A percentile compares a stretch with the other conserved stretches of the same genome.
Evolutionary conservation across 2,888 invertebrate genomes (phyloP).

Genomic region (Chromoteleia sp.): DNA sequence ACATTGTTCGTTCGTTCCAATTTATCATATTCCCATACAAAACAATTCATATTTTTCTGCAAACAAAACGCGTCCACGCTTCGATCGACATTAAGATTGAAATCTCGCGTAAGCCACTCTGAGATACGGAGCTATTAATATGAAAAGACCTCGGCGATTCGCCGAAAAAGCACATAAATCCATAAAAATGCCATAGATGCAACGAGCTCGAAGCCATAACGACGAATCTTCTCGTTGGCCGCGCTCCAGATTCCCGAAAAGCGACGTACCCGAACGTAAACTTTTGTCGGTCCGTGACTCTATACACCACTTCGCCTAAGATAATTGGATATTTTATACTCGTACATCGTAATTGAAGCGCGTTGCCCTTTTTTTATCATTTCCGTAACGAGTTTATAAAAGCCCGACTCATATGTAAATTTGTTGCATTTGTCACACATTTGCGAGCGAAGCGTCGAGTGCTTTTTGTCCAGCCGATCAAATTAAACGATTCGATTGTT

Average conservation of each 20-base stretch:
- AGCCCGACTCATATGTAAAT: constrained; percentile 15
- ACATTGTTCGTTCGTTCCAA: constrained; percentile 10
- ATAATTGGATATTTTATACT: constrained; percentile 69
- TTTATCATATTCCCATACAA: constrained; percentile 25
- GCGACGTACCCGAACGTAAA: constrained; percentile 38
- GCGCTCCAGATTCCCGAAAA: constrained; percentile 59
- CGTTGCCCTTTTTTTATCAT: neutral
- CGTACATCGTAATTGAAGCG: constrained; percentile 44
- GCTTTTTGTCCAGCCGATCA: constrained; percentile 20
- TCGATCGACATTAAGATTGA: constrained; percentile 60
- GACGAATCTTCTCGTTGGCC: constrained; percentile 64
- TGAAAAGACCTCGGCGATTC: constrained; percentile 62
- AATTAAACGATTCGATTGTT: constrained; percentile 42
- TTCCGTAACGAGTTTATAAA: constrained; percentile 32
- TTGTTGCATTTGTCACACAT: constrained; percentile 13
- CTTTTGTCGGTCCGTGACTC: constrained; percentile 23
- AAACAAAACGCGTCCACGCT: constrained; percentile 44
- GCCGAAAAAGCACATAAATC: constrained; percentile 66
- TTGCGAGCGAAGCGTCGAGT: constrained; percentile 14
- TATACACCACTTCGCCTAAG: constrained; percentile 56
- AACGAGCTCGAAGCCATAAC: constrained; percentile 61
- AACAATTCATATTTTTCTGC: constrained; percentile 52
- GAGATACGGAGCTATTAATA: constrained; percentile 62
- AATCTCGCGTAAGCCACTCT: constrained; percentile 60
- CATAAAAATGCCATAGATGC: constrained; percentile 67